Base-by-base conservation (phyloP, 2,888 invertebrate genomes). In the Tyria jacobaeae region DNA sequence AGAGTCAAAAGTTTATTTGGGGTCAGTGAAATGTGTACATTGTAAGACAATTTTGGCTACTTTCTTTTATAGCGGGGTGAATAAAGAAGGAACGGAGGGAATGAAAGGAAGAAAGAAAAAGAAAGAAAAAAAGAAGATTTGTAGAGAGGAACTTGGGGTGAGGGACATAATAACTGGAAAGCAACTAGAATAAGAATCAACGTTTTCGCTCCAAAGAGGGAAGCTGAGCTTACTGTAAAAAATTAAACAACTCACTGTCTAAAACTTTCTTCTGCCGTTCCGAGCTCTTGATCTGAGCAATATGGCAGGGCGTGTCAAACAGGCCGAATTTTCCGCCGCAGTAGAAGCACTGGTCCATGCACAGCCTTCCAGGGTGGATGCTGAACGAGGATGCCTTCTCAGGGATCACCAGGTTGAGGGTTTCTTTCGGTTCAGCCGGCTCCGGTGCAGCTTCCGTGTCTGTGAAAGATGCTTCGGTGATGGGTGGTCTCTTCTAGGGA, bases 321-420 rank as follows among this genome's bases (percentile, higher is more conserved):
- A 97, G 94, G 0, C 97, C 97, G 78, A 98, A 98, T 88, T 97
- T 97, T 12, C 97, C 97, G 61, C 97, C 97, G 82, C 98, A 98
- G 85, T 97, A 97, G 81, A 96, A 96, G 83, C 98, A 98, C 78
- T 97, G 97, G 89, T 97, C 97, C 85, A 96, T 96, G 83, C 97
- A 98, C 56, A 97, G 89, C 12, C 97, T 90, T 0, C 96, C 97
- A 0, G 97, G 97, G 89, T 97, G 97, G 78, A 97, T 97, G 80
- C 97, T 97, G 88, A 97, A 97, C 0, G 97, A 97, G 10, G 97
- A 97, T 0, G 97, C 97, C 88, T 97, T 97, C 89, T 98, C 97
- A 1, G 97, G 97, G 75, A 98, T 97, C 61, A 97, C 96, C 78
- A 97, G 95, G 75, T 95, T 95, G 60, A 95, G 93, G 3, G 94